These are phyloP conservation scores for Microcebus griseorufus DNA, from an alignment of 2,113 vertebrate species.

Conservation along the genomic window DNA sequence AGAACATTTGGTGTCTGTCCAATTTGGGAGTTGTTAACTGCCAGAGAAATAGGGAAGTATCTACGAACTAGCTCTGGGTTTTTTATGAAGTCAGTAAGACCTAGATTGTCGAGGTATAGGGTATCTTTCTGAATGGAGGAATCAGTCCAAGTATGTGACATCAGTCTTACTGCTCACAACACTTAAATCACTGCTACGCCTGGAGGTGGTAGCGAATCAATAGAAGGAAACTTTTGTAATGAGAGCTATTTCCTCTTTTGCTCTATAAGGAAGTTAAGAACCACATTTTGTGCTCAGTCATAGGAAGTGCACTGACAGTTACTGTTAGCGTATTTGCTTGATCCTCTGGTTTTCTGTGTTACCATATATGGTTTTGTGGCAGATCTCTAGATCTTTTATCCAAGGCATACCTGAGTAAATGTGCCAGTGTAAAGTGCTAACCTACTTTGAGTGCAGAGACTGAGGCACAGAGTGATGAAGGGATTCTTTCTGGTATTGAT, in stretches of 20 bases:
- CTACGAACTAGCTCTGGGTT: neutral
- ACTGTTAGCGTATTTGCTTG: neutral
- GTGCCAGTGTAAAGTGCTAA: neutral
- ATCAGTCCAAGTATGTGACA: neutral
- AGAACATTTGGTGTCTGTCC: neutral
- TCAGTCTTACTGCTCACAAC: neutral
- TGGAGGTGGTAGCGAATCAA: neutral
- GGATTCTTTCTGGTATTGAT: rapidly evolving
- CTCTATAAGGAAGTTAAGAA: neutral
- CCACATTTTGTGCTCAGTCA: neutral
- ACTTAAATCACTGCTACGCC: neutral
- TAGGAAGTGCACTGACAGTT: neutral
- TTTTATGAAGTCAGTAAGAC: neutral
- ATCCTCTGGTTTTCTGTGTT: neutral
- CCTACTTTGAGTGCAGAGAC: neutral
- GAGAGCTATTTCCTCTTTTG: conserved; percentile 16
- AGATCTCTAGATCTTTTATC: neutral
- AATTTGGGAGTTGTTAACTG: neutral
- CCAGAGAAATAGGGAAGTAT: neutral
- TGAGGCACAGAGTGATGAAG: neutral
- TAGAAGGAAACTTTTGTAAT: neutral
- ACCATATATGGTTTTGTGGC: neutral
- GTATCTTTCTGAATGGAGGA: neutral
- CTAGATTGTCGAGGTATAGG: neutral
- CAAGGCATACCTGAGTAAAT: neutral